Evolutionary conservation across 2,113 vertebrate genomes (phyloP).

Genomic region (Neolamprologus sp.): DNA sequence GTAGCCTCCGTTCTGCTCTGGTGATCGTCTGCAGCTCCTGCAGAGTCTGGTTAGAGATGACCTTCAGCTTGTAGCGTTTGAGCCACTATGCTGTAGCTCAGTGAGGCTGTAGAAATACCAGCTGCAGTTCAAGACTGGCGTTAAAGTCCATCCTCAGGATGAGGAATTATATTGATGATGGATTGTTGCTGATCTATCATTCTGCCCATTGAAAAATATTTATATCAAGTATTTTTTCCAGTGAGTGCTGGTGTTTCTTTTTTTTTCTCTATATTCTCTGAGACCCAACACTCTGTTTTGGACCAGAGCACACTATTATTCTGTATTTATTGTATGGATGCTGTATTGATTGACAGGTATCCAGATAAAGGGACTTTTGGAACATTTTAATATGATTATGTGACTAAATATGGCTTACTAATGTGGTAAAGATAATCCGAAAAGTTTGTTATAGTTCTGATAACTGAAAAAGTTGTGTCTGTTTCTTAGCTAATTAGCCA

Average conservation of each 20-base stretch:
- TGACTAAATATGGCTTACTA: neutral
- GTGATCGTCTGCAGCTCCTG: rapidly evolving
- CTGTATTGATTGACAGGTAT: neutral
- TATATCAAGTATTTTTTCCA: neutral
- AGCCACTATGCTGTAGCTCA: neutral
- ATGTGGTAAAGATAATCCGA: neutral
- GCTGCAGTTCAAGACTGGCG: rapidly evolving
- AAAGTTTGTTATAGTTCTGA: neutral
- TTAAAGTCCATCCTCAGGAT: neutral
- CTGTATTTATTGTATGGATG: neutral
- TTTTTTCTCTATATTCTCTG: neutral
- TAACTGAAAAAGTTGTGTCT: neutral
- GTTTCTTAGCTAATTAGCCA: neutral
- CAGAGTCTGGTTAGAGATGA: neutral
- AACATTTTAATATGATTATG: neutral
- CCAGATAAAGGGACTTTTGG: neutral
- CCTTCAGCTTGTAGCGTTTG: neutral
- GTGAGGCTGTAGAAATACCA: neutral
- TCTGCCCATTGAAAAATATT: neutral
- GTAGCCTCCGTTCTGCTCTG: neutral
- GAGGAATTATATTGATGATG: neutral
- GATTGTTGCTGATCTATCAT: neutral
- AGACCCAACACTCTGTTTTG: neutral
- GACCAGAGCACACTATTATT: neutral
- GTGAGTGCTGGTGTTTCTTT: neutral